phyloP scores from a whole-genome alignment of 2,113 vertebrate species.

The Turdus rufiventris region DNA sequence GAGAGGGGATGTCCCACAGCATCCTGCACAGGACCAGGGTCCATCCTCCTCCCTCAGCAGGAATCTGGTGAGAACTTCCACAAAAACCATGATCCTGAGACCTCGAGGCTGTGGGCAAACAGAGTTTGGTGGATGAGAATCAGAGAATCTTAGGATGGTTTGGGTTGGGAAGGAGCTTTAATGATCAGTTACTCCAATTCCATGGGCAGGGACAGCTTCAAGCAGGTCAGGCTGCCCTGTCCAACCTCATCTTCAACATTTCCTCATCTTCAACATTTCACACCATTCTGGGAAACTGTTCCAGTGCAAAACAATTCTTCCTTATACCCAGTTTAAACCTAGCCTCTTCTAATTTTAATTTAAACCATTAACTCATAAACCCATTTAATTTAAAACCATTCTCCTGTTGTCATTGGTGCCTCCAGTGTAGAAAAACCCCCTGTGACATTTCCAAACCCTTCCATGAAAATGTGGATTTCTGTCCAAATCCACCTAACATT shows the following conservation, averaged over 20 bases:
- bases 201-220: not conserved
- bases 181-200: not conserved
- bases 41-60: not conserved
- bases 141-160: not conserved
- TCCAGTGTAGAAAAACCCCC: accelerated
- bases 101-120: not conserved
- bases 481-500: not conserved
- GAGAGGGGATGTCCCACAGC: not conserved
- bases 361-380: not conserved
- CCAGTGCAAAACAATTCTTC: not conserved
- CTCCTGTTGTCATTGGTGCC: accelerated
- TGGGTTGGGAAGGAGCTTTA: not conserved
- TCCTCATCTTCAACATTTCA: accelerated
- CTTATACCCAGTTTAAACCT: not conserved
- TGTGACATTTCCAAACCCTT: accelerated
- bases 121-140: not conserved
- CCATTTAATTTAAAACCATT: not conserved
- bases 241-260: accelerated
- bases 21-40: accelerated
- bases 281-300: not conserved
- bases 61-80: not conserved
- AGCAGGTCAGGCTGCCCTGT: accelerated
- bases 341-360: not conserved
- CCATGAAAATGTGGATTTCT: not conserved
- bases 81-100: accelerated